Evolutionary conservation across 2,113 vertebrate genomes (phyloP).

Genomic region (Gymnarchus niloticus): DNA sequence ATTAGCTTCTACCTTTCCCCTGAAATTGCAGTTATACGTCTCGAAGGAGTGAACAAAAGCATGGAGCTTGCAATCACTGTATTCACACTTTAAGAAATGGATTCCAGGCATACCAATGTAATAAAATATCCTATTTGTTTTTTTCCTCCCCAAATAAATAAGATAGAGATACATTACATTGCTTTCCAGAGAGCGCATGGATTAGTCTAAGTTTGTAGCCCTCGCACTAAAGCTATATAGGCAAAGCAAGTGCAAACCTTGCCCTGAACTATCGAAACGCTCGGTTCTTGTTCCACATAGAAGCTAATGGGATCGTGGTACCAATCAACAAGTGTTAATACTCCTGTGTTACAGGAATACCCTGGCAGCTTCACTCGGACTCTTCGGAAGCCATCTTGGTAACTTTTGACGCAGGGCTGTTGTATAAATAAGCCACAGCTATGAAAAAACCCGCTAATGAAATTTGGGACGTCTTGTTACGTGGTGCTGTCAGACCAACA

Average conservation of each 20-base stretch:
- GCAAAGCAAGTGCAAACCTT: neutral
- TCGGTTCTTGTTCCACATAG: neutral
- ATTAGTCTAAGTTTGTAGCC: neutral
- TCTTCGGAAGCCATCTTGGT: too few species aligned
- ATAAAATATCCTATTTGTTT: slow-evolving; percentile 15
- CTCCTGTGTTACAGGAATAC: neutral
- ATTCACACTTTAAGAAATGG: neutral
- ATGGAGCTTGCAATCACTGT: neutral
- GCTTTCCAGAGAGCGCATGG: neutral
- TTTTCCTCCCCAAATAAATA: neutral
- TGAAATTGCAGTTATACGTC: slow-evolving; percentile 2
- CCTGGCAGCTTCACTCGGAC: neutral
- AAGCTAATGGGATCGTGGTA: neutral
- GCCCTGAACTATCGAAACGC: neutral
- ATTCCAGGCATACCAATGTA: neutral
- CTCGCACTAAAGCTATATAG: neutral
- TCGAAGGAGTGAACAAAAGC: neutral
- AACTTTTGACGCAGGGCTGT: neutral
- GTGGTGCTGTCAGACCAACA: neutral
- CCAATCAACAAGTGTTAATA: slow-evolving; percentile 18
- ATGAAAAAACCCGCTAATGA: neutral
- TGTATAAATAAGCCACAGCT: neutral
- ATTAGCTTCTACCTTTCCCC: neutral
- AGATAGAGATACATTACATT: neutral
- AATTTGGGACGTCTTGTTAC: neutral